These are phyloP conservation scores for Oophaga pumilio DNA, from an alignment of 2,113 vertebrate genomes.

Conservation along the genomic window DNA sequence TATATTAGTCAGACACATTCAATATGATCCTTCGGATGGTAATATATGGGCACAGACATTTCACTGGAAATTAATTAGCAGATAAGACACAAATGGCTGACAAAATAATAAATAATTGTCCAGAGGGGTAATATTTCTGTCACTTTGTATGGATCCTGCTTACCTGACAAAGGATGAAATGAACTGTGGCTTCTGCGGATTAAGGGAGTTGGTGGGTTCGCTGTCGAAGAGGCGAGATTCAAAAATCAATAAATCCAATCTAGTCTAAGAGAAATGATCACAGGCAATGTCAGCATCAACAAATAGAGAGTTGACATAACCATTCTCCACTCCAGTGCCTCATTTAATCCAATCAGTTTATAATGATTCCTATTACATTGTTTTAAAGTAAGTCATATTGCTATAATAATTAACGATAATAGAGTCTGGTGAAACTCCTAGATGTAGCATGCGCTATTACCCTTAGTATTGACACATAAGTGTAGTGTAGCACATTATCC, in stretches of 20 bases:
- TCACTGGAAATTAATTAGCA: constrained; percentile 8
- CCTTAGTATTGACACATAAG: neutral
- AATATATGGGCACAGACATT: neutral
- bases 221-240: constrained; percentile 40
- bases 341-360: neutral
- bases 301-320: neutral
- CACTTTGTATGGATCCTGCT: neutral
- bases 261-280: constrained; percentile 21
- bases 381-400: neutral
- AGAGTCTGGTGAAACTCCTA: neutral
- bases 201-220: constrained; percentile 29
- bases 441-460: neutral
- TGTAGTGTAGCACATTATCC: no score
- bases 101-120: constrained; percentile 4
- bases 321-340: neutral
- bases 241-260: constrained; percentile 48
- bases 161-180: constrained; percentile 16
- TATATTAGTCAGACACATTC: neutral
- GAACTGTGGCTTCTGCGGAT: constrained; percentile 18
- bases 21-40: constrained; percentile 13
- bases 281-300: neutral
- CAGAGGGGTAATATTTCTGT: constrained; percentile 27
- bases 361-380: neutral
- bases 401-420: neutral
- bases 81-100: neutral